phyloP scores from a whole-genome alignment of 2,797 vertebrate genomes.

The Zalophus californianus region DNA sequence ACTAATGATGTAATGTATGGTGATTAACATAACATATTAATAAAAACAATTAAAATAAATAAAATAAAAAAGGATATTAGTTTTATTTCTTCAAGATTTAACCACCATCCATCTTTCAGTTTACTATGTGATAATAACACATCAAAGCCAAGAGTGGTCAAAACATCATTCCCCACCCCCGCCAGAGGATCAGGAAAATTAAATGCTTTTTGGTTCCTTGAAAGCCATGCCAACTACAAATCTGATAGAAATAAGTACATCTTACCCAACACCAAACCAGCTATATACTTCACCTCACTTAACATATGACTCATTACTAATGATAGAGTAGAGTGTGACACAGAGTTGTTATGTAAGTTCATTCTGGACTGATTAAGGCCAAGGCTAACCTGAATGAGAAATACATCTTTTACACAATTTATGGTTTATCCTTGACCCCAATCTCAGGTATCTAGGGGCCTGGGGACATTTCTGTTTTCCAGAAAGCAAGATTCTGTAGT shows the following conservation, averaged over 20 bases:
- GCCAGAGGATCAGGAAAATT: slow-evolving; percentile 64
- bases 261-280: slow-evolving; percentile 72
- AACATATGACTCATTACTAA: slow-evolving; percentile 67
- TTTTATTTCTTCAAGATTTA: slow-evolving; percentile 73
- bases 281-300: slow-evolving; percentile 44
- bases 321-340: slow-evolving; percentile 59
- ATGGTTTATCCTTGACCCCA: background rate
- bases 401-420: background rate
- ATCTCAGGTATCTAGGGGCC: background rate
- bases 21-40: too few species aligned
- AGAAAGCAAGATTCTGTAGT: slow-evolving; percentile 45
- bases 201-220: slow-evolving; percentile 70
- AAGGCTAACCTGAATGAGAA: background rate
- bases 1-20: too few species aligned
- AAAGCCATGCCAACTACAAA: slow-evolving; percentile 74
- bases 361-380: slow-evolving; percentile 37
- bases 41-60: too few species aligned
- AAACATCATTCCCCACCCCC: slow-evolving; percentile 33
- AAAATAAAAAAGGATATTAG: background rate
- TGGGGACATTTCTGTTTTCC: background rate
- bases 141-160: background rate
- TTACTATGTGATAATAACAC: slow-evolving; percentile 63
- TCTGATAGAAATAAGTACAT: slow-evolving; percentile 77
- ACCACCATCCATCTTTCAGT: slow-evolving; percentile 66
- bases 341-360: slow-evolving; percentile 54